A percentile compares a stretch with the other conserved stretches of the same genome.
phyloP scores from a whole-genome alignment of 2,113 vertebrate species.

The Naja naja region DNA sequence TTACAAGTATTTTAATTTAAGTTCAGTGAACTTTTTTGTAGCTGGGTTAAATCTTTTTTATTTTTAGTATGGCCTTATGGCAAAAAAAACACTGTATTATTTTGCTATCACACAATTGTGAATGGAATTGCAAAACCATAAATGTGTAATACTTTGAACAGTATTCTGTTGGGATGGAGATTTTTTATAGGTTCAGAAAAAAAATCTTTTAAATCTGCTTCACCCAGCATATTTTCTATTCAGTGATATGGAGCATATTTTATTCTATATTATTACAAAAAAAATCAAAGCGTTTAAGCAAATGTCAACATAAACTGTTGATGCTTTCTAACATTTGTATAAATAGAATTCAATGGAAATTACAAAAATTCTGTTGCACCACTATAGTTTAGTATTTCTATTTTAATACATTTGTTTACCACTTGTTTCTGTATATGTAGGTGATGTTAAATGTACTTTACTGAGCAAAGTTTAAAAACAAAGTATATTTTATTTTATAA shows the following conservation, averaged over 20 bases:
- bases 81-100: constrained; percentile 98
- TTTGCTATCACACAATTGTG: constrained; percentile 92
- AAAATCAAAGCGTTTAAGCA: constrained; percentile 88
- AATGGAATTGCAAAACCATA: constrained; percentile 80
- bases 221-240: constrained; percentile 99
- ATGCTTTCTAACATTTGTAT: constrained; percentile 99
- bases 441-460: constrained; percentile 99
- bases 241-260: constrained; percentile 99
- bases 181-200: constrained; percentile 91
- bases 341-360: constrained; percentile 97
- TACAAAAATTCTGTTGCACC: constrained; percentile 96
- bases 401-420: constrained; percentile 99
- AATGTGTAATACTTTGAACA: constrained; percentile 88
- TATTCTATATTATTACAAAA: constrained; percentile 98
- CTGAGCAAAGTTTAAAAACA: constrained; percentile 99
- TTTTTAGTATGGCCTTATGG: constrained; percentile 93
- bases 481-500: constrained; percentile 99
- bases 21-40: constrained; percentile 99
- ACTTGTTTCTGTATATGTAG: constrained; percentile 99
- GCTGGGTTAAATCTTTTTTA: constrained; percentile 98
- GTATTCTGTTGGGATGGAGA: constrained; percentile 96
- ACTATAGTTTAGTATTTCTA: constrained; percentile 99
- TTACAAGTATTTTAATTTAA: constrained; percentile 99
- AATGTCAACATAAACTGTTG: constrained; percentile 86
- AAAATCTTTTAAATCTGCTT: constrained; percentile 89